Evolutionary conservation across 1,140 invertebrate species (phyloP), one percentile per base, ranked within the genome.

Genomic region (Papilio helenus): DNA sequence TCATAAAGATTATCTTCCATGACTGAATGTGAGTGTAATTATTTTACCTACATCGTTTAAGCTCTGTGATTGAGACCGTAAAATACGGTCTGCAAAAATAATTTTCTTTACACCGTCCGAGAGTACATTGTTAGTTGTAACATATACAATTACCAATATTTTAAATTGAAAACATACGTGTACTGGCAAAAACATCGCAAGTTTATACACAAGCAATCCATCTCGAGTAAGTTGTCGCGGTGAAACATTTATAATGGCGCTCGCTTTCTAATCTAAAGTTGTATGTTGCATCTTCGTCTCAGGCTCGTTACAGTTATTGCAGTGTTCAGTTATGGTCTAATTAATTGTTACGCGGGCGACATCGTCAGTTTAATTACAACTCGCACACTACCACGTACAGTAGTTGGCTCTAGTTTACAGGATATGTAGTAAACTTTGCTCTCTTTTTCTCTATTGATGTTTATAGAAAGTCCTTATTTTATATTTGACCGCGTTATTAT

Each of bases 351-450:
- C 84, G 84, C 72, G 81, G 83, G 83, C 85, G 83, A 86, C 82
- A 89, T 87, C 84, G 87, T 87, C 84, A 85, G 85, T 91, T 90
- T 89, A 88, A 88, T 90, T 88, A 90, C 83, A 88, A 87, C 79
- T 87, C 39, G 20, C 44, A 74, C 39, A 74, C 51, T 14, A 26
- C 14, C 16, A 29, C 61, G 49, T 58, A 76, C 26, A 76, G 26
- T 72, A 44, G 72, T 74, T 49, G 44, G 39, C 2, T 9, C 18
- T 23, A 49, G 72, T 74, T 74, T 49, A 46, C 72, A 74, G n/a
- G 71, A 72, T 49, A 23, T 16, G 49, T 10, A 23, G 42, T 20
- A 49, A 44, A 72, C n/a, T 44, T 2, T n/a, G 10, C 18, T n/a
- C 3, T 20, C 9, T 72, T 42, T 44, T 20, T 34, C 20, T 34